Evolutionary conservation across 1,140 invertebrate genomes (phyloP), one percentile per base, ranked within the genome.

Genomic region (Teleogryllus occipitalis): DNA sequence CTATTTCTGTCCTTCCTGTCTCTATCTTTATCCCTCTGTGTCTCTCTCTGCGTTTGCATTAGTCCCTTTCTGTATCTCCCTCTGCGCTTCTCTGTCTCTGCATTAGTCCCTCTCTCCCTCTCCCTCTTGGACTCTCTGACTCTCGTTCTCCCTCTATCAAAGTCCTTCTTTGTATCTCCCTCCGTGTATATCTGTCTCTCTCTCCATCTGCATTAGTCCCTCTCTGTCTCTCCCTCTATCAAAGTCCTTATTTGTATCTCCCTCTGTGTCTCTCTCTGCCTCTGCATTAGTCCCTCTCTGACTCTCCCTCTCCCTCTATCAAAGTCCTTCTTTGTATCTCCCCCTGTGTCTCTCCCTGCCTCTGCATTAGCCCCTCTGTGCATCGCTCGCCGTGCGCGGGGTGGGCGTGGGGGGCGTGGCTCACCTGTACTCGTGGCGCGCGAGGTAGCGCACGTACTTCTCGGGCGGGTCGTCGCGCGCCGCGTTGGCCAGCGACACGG

Each of bases 391-490:
- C 4, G 14, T 22, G 10, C 8, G 74, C n/a, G 8, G 21, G 5
- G 27, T 7, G 10, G 21, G 74, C 4, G 12, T 7, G 8, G 74
- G 77, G 12, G 46, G 7, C 22, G 15, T 73, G 27, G 39, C 89
- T 89, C 85, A 94, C 94, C 91, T 94, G 88, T 98, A 99, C 85
- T 98, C 95, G 87, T 98, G 97, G 82, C 97, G 92, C n/a, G 97
- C 96, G 80, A 99, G 90, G 87, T 99, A 98, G 81, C 96, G 90
- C 8, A 99, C 97, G 88, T 98, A 99, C 88, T 99, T 99, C 87
- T 99, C 98, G 8, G 98, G 98, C 14, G 98, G 97, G 84, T 97
- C 94, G 81, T 95, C 96, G 77, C 92, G 93, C 86, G 96, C 95
- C 82, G 93, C 94, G 82, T 94, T 93, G 83, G 93, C 91, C 80